phyloP scores from a whole-genome alignment of 2,797 vertebrate genomes.

The Mormyrops boulengeri region DNA sequence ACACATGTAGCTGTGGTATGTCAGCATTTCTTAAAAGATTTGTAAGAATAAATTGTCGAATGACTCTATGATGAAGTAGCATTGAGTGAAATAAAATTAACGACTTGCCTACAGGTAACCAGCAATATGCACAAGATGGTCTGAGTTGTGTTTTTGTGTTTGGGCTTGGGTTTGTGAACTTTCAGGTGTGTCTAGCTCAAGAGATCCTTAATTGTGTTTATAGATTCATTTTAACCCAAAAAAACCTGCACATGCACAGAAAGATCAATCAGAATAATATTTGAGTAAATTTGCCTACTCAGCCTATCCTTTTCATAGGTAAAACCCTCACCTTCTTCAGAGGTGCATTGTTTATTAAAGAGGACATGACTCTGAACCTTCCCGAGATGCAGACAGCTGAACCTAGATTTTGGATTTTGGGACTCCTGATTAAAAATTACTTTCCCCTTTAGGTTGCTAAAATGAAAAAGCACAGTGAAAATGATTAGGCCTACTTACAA shows the following conservation, averaged over 20 bases:
- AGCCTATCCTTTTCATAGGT: neutral
- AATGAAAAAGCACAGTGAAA: neutral
- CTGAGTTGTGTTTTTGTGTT: neutral
- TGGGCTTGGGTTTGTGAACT: neutral
- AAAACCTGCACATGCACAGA: neutral
- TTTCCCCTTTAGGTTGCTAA: neutral
- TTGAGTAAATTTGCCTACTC: neutral
- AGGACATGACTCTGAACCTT: neutral
- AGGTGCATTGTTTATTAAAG: neutral
- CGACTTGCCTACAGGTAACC: neutral
- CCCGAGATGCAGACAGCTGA: neutral
- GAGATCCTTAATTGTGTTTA: neutral
- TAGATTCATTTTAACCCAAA: neutral
- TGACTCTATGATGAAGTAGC: neutral
- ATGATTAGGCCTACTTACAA: neutral
- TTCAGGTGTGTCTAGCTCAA: neutral
- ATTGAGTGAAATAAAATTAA: neutral
- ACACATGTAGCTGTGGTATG: neutral
- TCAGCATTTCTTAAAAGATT: neutral
- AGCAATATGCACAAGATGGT: neutral
- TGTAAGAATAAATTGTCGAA: neutral
- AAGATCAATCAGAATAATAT: neutral
- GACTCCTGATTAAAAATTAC: neutral
- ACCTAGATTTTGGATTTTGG: neutral
- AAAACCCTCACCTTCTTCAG: neutral